Percentiles rank a stretch among this genome's conserved stretches.
These are phyloP conservation scores for Ceratitis capitata DNA, from an alignment of 1,140 invertebrate genomes.

Conservation along the genomic window DNA sequence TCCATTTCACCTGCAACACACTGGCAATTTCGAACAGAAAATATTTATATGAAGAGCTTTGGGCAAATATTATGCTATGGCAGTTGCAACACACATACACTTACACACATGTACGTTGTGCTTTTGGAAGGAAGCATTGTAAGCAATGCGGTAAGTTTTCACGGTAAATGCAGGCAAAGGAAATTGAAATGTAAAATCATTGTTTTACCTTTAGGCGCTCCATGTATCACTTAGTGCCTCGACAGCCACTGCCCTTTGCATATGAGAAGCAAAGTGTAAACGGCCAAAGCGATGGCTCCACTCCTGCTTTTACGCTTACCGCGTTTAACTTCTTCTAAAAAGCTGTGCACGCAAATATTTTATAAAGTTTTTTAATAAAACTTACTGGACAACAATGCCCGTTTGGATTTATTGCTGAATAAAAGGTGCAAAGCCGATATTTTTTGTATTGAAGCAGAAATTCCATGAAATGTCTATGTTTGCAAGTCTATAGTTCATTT, in stretches of 20 bases:
- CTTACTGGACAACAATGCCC: not conserved
- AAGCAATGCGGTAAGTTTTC: not conserved
- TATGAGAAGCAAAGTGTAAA: not conserved
- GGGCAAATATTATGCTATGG: not conserved
- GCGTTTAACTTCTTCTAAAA: not conserved
- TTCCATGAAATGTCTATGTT: no score
- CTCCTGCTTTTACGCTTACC: not conserved
- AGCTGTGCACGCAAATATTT: not conserved
- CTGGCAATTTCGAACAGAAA: not conserved
- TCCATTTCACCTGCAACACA: not conserved
- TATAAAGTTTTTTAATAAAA: conserved; percentile 27
- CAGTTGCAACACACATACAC: not conserved
- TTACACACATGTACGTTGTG: not conserved
- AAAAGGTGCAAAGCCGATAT: not conserved
- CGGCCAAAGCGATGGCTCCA: not conserved
- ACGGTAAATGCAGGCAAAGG: not conserved
- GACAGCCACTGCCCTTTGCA: not conserved
- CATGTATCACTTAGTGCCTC: not conserved
- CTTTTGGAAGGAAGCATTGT: not conserved
- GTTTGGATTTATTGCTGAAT: not conserved
- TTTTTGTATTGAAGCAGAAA: not conserved
- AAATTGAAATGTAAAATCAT: not conserved
- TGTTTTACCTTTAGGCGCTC: not conserved
- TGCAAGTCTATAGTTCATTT: no score
- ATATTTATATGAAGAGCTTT: not conserved